phyloP scores from a whole-genome alignment of 2,888 invertebrate genomes.

The Panzeria rudis region DNA sequence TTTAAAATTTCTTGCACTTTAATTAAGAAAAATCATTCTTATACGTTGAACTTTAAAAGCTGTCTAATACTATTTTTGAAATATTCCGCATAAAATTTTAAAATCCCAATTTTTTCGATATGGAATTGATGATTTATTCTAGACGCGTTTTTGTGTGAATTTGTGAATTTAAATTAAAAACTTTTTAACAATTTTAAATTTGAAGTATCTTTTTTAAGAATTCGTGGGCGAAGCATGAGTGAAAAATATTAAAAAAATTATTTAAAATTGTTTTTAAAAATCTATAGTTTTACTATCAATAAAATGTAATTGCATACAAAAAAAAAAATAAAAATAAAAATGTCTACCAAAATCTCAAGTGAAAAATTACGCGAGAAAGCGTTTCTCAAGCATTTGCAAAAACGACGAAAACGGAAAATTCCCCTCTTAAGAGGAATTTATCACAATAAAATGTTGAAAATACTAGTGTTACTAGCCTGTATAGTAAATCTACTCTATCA shows the following conservation, averaged over 20 bases:
- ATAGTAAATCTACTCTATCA: slow-evolving; percentile 60
- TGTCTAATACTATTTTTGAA: too few species aligned
- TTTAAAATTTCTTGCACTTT: too few species aligned
- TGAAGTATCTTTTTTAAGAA: not conserved
- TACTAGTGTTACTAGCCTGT: slow-evolving; percentile 63
- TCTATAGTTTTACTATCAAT: not conserved
- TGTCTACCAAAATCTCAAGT: slow-evolving; percentile 54
- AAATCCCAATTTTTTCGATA: too few species aligned
- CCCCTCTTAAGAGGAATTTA: slow-evolving; percentile 60
- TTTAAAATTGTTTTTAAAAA: not conserved
- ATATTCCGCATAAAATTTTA: slow-evolving; percentile 56
- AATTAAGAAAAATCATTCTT: too few species aligned
- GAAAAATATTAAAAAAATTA: not conserved
- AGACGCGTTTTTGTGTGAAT: too few species aligned
- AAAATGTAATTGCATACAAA: slow-evolving; percentile 52
- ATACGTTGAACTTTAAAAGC: too few species aligned
- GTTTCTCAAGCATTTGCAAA: slow-evolving; percentile 73
- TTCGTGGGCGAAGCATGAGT: not conserved
- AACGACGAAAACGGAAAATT: slow-evolving; percentile 65
- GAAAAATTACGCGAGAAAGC: slow-evolving; percentile 76
- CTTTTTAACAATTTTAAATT: slow-evolving; percentile 17
- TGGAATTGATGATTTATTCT: too few species aligned
- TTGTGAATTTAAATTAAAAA: not conserved
- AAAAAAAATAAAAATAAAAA: slow-evolving; percentile 50
- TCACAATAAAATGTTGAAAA: slow-evolving; percentile 71